Evolutionary conservation across 2,113 vertebrate species (phyloP).

Genomic region (Bubalus kerabau): DNA sequence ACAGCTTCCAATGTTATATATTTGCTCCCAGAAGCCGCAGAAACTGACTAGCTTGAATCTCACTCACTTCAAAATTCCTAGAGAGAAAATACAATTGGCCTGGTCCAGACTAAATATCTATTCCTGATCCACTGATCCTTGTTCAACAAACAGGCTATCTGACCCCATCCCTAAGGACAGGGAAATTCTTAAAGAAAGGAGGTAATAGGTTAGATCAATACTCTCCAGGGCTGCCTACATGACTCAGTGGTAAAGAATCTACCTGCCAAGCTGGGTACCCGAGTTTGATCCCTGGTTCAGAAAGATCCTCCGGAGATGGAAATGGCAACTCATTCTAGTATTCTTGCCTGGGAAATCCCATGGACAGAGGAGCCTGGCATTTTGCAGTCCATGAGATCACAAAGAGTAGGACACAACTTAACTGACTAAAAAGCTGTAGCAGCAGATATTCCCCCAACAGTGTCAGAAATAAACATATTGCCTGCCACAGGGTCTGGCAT

Average conservation of each 20-base stretch:
- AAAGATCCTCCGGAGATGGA: neutral
- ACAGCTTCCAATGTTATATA: neutral
- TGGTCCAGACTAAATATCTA: neutral
- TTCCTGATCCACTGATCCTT: neutral
- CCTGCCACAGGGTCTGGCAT: neutral
- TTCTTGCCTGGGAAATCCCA: neutral
- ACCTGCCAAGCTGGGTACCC: neutral
- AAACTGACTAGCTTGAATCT: neutral
- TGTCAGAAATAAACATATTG: neutral
- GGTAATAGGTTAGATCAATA: neutral
- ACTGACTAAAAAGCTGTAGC: neutral
- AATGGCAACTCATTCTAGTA: neutral
- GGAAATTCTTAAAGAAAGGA: neutral
- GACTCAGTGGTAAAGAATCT: neutral
- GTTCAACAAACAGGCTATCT: neutral
- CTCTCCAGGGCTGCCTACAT: neutral
- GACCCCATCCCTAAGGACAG: neutral
- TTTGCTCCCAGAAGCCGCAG: neutral
- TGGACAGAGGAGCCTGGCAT: neutral
- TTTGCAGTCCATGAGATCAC: neutral
- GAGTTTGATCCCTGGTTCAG: neutral
- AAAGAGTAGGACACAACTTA: neutral
- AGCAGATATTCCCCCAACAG: neutral
- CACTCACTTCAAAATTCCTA: neutral
- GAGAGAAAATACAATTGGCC: neutral